Conservation (phyloP, 2,888 invertebrate species). For the Cantharis nigra region DNA sequence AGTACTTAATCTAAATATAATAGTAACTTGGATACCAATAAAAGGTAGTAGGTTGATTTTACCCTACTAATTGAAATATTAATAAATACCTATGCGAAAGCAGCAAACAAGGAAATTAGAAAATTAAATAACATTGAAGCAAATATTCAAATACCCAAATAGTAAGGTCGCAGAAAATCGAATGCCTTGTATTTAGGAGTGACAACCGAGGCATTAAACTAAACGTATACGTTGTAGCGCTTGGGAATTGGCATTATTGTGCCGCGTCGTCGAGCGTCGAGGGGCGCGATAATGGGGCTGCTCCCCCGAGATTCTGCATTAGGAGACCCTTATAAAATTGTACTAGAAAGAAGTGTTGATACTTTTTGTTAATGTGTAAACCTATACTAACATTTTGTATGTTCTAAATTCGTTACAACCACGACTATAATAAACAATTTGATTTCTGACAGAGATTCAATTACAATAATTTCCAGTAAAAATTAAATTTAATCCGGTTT, state of each 20-base stretch:
- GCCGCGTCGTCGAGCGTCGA: conserved; percentile 47
- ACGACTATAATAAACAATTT: not conserved
- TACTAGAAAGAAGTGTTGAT: conserved; percentile 25
- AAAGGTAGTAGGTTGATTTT: not conserved
- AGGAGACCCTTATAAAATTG: conserved; percentile 37
- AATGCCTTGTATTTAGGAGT: conserved; percentile 44
- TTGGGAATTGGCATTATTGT: conserved; percentile 54
- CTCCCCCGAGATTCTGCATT: conserved; percentile 53
- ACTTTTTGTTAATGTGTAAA: conserved; percentile 27
- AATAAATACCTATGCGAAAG: not conserved
- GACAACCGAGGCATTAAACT: conserved; percentile 55
- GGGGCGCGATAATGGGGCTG: conserved; percentile 56
- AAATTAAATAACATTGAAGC: conserved; percentile 9
- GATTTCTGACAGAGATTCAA: not conserved
- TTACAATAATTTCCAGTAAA: not conserved
- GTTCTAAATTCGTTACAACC: not conserved
- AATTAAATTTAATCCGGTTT: not conserved
- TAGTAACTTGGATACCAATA: not conserved
- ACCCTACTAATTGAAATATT: not conserved
- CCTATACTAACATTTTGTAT: not conserved
- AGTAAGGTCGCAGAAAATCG: conserved; percentile 32
- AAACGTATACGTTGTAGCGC: conserved; percentile 55
- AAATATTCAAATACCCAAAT: conserved; percentile 16
- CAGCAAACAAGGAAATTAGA: not conserved
- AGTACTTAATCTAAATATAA: not conserved